Evolutionary conservation across 1,140 invertebrate genomes (phyloP).

Genomic region (Acromyrmex charruanus): DNA sequence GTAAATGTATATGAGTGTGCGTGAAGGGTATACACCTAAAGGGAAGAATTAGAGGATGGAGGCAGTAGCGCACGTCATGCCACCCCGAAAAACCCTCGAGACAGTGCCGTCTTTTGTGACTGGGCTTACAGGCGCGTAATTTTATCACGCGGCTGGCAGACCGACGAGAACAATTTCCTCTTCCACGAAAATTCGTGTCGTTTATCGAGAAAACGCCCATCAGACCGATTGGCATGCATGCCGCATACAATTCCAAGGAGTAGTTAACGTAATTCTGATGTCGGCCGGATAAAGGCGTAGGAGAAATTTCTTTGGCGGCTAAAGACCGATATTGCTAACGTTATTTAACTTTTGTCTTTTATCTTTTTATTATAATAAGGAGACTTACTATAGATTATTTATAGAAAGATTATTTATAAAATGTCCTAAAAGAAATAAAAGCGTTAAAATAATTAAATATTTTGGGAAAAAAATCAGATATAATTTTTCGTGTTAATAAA

Average conservation of each 20-base stretch:
- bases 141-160: constrained; percentile 37
- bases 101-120: constrained; percentile 55
- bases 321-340: neutral
- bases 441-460: neutral
- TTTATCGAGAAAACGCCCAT: constrained; percentile 35
- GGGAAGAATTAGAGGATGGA: constrained; percentile 55
- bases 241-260: constrained; percentile 26
- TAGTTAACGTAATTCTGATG: constrained; percentile 55
- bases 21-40: constrained; percentile 50
- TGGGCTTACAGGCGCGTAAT: constrained; percentile 37
- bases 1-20: constrained; percentile 12
- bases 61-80: constrained; percentile 42
- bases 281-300: constrained; percentile 25
- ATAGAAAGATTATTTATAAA: neutral
- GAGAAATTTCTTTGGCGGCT: constrained; percentile 13
- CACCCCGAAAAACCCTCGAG: constrained; percentile 60
- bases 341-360: neutral
- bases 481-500: neutral
- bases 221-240: constrained; percentile 49
- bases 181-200: constrained; percentile 49
- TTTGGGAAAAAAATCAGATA: neutral
- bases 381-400: too few relatives aligned
- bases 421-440: neutral
- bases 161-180: constrained; percentile 36
- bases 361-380: neutral